A percentile compares a stretch with the other conserved stretches of the same genome.
Evolutionary conservation across 1,140 invertebrate species (phyloP).

Genomic region (Tachypleus tridentatus): DNA sequence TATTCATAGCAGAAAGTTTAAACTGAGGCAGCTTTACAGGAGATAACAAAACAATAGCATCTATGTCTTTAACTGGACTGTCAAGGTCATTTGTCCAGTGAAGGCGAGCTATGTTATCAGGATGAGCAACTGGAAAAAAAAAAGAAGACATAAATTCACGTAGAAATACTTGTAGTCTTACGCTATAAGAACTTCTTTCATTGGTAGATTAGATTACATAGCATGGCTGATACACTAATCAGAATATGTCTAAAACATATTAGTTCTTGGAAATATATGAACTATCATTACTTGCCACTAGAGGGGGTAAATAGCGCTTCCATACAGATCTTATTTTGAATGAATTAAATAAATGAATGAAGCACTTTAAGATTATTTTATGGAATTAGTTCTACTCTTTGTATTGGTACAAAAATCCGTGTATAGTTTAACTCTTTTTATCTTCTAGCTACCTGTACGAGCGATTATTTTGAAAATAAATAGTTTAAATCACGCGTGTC

Average conservation of each 20-base stretch:
- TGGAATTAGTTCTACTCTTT: no score
- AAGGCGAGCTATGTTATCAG: constrained; percentile 2
- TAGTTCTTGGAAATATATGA: neutral
- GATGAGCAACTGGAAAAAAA: neutral
- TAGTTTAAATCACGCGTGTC: no score
- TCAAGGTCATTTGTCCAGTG: constrained; percentile 8
- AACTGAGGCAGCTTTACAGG: neutral
- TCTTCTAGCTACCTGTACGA: no score
- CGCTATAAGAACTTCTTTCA: neutral
- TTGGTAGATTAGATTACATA: neutral
- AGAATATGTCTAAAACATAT: neutral
- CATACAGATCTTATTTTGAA: no score
- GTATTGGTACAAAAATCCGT: no score
- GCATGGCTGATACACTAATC: neutral
- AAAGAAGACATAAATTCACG: no score
- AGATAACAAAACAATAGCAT: neutral
- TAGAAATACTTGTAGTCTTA: neutral
- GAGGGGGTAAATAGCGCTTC: neutral
- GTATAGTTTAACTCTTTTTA: no score
- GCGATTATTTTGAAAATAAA: no score
- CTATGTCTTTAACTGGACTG: constrained; percentile 7
- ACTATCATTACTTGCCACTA: neutral
- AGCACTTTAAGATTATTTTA: no score
- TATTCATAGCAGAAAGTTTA: no score
- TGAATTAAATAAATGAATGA: no score